These are phyloP conservation scores for Periparus ater DNA, from an alignment of 2,797 vertebrate species.

Conservation along the genomic window DNA sequence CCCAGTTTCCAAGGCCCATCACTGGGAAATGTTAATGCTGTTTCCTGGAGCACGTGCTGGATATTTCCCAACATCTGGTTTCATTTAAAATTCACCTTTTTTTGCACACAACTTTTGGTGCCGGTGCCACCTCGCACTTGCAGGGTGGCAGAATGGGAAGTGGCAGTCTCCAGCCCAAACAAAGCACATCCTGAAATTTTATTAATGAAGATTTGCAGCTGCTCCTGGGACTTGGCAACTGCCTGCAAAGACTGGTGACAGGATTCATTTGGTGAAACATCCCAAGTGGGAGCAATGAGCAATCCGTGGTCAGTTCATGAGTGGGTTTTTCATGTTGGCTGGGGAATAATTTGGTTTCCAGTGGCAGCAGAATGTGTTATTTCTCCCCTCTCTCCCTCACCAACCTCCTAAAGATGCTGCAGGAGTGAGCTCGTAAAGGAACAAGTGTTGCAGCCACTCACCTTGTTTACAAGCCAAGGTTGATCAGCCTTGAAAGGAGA, in stretches of 20 bases:
- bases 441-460: background rate
- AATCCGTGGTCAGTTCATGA: slow-evolving; percentile 56
- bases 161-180: slow-evolving; percentile 80
- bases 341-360: slow-evolving; percentile 35
- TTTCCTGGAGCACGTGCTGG: slow-evolving; percentile 2
- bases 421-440: background rate
- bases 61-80: slow-evolving; percentile 65
- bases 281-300: slow-evolving; percentile 58
- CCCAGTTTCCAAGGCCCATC: background rate
- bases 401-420: background rate
- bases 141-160: slow-evolving; percentile 73
- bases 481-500: background rate
- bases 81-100: slow-evolving; percentile 44
- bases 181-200: slow-evolving; percentile 68
- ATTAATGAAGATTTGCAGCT: slow-evolving; percentile 88
- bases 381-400: background rate
- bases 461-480: background rate
- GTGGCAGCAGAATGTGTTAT: background rate
- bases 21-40: slow-evolving; percentile 23
- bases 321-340: slow-evolving; percentile 14
- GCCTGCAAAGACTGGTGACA: slow-evolving; percentile 75
- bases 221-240: slow-evolving; percentile 81
- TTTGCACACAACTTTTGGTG: background rate
- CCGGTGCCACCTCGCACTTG: slow-evolving; percentile 59
- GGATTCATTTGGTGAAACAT: slow-evolving; percentile 57